A percentile compares a stretch with the other conserved stretches of the same genome.
Conservation (phyloP, 2,888 invertebrate species). For the Pogonocherus hispidulus region DNA sequence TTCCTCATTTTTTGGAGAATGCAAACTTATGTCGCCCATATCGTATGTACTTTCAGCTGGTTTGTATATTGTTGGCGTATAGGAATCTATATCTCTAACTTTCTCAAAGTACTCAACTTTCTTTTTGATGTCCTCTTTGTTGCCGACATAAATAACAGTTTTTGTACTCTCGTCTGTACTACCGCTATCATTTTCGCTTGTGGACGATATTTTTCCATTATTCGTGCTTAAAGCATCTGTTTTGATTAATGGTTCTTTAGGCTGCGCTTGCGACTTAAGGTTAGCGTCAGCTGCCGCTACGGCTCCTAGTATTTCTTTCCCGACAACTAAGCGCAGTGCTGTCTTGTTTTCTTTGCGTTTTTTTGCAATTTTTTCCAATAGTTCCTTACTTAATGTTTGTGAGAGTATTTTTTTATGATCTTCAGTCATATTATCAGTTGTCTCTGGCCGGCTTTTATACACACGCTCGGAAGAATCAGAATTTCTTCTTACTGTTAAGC, state of each 20-base stretch:
- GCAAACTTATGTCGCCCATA: conserved; percentile 48
- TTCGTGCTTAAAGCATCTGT: conserved; percentile 61
- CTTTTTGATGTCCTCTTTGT: conserved; percentile 77
- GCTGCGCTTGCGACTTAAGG: conserved; percentile 55
- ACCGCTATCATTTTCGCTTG: conserved; percentile 80
- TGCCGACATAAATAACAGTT: conserved; percentile 77
- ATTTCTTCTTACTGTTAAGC: conserved; percentile 68
- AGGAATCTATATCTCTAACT: conserved; percentile 72
- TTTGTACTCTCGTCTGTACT: conserved; percentile 79
- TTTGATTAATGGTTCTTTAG: conserved; percentile 62
- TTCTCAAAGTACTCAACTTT: conserved; percentile 88
- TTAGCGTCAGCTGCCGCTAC: conserved; percentile 72
- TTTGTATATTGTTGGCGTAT: conserved; percentile 65
- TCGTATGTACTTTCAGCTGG: conserved; percentile 69
- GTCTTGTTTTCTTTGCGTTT: conserved; percentile 60
- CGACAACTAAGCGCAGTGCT: conserved; percentile 63
- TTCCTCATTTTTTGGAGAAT: conserved; percentile 36
- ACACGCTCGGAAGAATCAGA: conserved; percentile 61
- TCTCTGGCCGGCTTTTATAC: conserved; percentile 60
- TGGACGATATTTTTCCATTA: conserved; percentile 69
- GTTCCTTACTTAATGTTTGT: conserved; percentile 80
- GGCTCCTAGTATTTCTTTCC: conserved; percentile 76
- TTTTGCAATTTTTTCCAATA: conserved; percentile 75
- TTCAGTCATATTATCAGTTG: conserved; percentile 72
- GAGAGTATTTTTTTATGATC: conserved; percentile 81